A percentile compares a stretch with the other conserved stretches of the same genome.
phyloP scores from a whole-genome alignment of 2,797 vertebrate species.

The Gymnoscopelus braueri region DNA sequence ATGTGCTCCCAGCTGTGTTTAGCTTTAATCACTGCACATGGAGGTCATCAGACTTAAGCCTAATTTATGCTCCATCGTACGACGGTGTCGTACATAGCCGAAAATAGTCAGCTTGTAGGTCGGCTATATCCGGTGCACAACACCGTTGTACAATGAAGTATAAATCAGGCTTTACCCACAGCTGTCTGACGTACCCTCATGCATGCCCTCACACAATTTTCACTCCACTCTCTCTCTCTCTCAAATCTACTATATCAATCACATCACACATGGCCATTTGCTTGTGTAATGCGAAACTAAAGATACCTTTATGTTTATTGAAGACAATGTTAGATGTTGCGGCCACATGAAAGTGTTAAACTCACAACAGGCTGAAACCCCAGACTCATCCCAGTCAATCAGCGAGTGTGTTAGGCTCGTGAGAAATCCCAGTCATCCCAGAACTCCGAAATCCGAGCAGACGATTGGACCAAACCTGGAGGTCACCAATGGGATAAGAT shows the following conservation, averaged over 20 bases:
- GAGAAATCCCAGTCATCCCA: slow-evolving; percentile 62
- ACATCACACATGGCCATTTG: background rate
- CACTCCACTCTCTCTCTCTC: slow-evolving; percentile 12
- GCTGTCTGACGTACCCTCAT: slow-evolving; percentile 49
- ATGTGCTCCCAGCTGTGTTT: slow-evolving; percentile 68
- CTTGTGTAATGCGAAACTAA: slow-evolving; percentile 29
- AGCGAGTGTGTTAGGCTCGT: slow-evolving; percentile 41
- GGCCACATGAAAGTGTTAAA: slow-evolving; percentile 35
- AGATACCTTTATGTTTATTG: slow-evolving; percentile 30
- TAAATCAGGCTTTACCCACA: slow-evolving; percentile 27
- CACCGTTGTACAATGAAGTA: no score
- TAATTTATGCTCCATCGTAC: no score
- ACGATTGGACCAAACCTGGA: slow-evolving; percentile 69
- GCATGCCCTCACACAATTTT: slow-evolving; percentile 6
- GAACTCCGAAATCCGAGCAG: slow-evolving; percentile 57
- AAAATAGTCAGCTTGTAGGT: no score
- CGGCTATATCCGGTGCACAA: no score
- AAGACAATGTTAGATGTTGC: slow-evolving; percentile 30
- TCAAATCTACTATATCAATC: slow-evolving; percentile 9
- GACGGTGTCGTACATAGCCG: no score
- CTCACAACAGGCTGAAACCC: slow-evolving; percentile 54
- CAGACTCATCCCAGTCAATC: slow-evolving; percentile 61
- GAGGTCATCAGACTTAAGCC: slow-evolving; percentile 60
- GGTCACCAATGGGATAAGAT: slow-evolving; percentile 61
- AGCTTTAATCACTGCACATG: slow-evolving; percentile 67